Percentiles rank a stretch among this genome's conserved stretches.
These are phyloP conservation scores for Hydrotaea cyrtoneurina DNA, from an alignment of 2,888 invertebrate genomes.

Conservation along the genomic window DNA sequence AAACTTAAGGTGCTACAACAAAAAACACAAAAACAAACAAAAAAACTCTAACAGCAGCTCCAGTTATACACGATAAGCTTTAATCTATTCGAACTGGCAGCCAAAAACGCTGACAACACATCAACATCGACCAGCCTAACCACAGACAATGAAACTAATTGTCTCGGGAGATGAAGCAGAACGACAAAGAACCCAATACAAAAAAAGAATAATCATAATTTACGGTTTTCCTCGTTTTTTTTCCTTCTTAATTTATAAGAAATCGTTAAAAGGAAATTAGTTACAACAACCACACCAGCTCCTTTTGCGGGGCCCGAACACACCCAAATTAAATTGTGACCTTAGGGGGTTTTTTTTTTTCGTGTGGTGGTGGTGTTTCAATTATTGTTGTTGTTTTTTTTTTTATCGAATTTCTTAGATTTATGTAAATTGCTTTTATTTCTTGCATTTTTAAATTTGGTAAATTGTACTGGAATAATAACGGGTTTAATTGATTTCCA, in stretches of 20 bases:
- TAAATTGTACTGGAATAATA: background rate
- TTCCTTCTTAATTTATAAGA: conserved; percentile 24
- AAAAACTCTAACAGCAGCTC: background rate
- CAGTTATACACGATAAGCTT: conserved; percentile 53
- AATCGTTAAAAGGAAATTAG: conserved; percentile 30
- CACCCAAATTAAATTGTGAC: background rate
- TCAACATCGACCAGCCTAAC: background rate
- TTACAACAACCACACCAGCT: background rate
- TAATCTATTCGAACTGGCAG: conserved; percentile 34
- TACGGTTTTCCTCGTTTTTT: background rate
- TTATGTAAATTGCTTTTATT: conserved; percentile 60
- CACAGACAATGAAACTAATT: conserved; percentile 38
- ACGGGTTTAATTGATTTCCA: background rate
- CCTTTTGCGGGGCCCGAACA: background rate
- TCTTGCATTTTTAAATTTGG: background rate
- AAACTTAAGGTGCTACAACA: background rate
- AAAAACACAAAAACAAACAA: conserved; percentile 19
- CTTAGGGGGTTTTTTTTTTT: conserved; percentile 1
- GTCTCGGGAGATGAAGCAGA: conserved; percentile 51
- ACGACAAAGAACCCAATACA: background rate
- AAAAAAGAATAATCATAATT: conserved; percentile 12
- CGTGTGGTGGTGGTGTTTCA: background rate
- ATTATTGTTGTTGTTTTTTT: too few relatives aligned
- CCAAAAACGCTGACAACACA: background rate
- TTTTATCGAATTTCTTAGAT: conserved; percentile 53